Percentiles rank a stretch among this genome's conserved stretches.
phyloP scores from a whole-genome alignment of 2,888 invertebrate species.

The Oligia fasciuncula region DNA sequence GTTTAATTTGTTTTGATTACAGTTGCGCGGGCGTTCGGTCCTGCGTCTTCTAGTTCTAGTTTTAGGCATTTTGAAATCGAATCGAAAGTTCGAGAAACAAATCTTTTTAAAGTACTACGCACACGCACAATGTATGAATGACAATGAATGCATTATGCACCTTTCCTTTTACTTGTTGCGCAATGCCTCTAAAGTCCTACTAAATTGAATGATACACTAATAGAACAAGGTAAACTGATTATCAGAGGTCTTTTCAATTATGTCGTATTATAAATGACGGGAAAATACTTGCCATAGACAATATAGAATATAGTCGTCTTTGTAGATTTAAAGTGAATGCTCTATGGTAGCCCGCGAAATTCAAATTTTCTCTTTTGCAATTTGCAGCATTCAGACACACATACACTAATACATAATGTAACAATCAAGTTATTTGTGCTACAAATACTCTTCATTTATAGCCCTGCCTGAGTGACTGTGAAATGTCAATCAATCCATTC shows the following conservation, averaged over 20 bases:
- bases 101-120: not conserved
- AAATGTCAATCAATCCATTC: not conserved
- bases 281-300: conserved; percentile 15
- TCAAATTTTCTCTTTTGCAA: not conserved
- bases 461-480: not conserved
- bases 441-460: not conserved
- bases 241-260: conserved; percentile 8
- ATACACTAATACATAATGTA: not conserved
- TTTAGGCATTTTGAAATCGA: conserved; percentile 31
- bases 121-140: not conserved
- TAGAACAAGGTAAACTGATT: not conserved
- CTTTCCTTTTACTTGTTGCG: too few species aligned
- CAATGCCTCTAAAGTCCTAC: not conserved
- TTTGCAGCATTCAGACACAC: not conserved
- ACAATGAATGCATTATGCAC: too few species aligned
- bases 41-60: not conserved
- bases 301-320: conserved; percentile 14
- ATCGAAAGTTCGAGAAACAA: not conserved
- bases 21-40: not conserved
- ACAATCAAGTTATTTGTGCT: not conserved
- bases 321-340: not conserved
- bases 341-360: conserved; percentile 9
- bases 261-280: conserved; percentile 8
- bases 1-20: conserved; percentile 16
- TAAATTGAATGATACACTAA: conserved; percentile 9